These are phyloP conservation scores for Camponotus vicinus DNA, from an alignment of 1,140 invertebrate species.

Conservation along the genomic window DNA sequence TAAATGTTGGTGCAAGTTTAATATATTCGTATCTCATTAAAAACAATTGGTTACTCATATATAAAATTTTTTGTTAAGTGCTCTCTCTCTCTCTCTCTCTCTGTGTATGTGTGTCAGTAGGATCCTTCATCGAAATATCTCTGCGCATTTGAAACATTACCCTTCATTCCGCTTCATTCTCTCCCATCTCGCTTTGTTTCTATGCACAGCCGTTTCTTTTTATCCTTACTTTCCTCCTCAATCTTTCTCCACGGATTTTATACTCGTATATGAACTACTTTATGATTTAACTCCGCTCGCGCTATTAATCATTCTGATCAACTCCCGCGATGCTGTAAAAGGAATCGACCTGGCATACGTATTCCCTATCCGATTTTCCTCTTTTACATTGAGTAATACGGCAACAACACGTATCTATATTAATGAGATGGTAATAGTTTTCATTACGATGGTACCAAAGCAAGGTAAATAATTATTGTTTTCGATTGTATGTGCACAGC, in stretches of 20 bases:
- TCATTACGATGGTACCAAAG: slow-evolving; percentile 33
- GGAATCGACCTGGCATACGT: slow-evolving; percentile 5
- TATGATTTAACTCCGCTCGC: slow-evolving; percentile 72
- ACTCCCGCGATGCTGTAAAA: slow-evolving; percentile 40
- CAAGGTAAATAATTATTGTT: slow-evolving; percentile 41
- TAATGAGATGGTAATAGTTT: slow-evolving; percentile 31
- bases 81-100: slow-evolving; percentile 19
- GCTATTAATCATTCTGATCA: slow-evolving; percentile 76
- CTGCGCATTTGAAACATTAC: slow-evolving; percentile 51
- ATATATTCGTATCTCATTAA: too few relatives aligned
- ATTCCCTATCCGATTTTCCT: slow-evolving; percentile 10
- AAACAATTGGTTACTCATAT: too few relatives aligned
- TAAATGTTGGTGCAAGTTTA: too few relatives aligned
- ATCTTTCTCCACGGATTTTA: not conserved
- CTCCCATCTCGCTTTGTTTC: not conserved
- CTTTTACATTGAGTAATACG: not conserved
- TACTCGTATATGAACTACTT: slow-evolving; percentile 62
- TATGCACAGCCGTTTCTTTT: slow-evolving; percentile 27
- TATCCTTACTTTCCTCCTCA: slow-evolving; percentile 9
- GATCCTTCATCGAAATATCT: slow-evolving; percentile 70
- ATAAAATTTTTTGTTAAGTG: not conserved
- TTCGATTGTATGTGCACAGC: slow-evolving; percentile 2
- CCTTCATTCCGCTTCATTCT: slow-evolving; percentile 33
- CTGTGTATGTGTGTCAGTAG: slow-evolving; percentile 59
- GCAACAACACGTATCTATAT: slow-evolving; percentile 24